These are phyloP conservation scores for Lepisosteus oculatus DNA, from an alignment of 2,113 vertebrate species.

Conservation along the genomic window DNA sequence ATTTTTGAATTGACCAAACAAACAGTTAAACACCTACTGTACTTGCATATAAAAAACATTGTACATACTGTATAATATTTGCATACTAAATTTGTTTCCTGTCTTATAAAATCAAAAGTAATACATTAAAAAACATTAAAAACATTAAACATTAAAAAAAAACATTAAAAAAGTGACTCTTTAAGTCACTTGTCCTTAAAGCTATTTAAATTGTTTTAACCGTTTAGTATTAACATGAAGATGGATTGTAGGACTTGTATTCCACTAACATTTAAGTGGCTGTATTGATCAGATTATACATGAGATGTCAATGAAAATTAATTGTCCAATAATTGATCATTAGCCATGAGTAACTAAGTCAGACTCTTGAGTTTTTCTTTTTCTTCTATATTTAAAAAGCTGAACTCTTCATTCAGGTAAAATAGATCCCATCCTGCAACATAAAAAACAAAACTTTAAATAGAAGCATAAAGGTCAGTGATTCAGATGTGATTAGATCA, in stretches of 20 bases:
- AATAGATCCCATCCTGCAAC: too few species aligned
- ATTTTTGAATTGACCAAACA: constrained; percentile 69
- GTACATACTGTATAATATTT: constrained; percentile 63
- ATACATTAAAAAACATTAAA: constrained; percentile 39
- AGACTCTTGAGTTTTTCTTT: constrained; percentile 32
- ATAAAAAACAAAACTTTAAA: too few species aligned
- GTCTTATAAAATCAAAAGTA: constrained; percentile 36
- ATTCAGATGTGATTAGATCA: too few species aligned
- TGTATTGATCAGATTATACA: constrained; percentile 63
- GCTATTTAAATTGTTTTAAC: constrained; percentile 63
- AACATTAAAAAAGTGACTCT: too few species aligned
- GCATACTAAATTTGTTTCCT: constrained; percentile 52
- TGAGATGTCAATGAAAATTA: constrained; percentile 60
- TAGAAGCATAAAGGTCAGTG: too few species aligned
- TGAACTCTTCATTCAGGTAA: too few species aligned
- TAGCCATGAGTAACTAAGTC: constrained; percentile 60
- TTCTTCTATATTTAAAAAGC: not conserved
- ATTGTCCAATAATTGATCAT: constrained; percentile 71
- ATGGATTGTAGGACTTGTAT: constrained; percentile 64
- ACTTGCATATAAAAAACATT: constrained; percentile 58
- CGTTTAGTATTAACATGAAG: constrained; percentile 52
- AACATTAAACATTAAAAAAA: too few species aligned
- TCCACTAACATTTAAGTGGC: constrained; percentile 68
- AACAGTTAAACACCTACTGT: constrained; percentile 58
- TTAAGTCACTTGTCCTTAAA: constrained; percentile 45